Base-by-base conservation (phyloP, 2,797 vertebrate genomes). In the Anabacerthia variegaticeps region DNA sequence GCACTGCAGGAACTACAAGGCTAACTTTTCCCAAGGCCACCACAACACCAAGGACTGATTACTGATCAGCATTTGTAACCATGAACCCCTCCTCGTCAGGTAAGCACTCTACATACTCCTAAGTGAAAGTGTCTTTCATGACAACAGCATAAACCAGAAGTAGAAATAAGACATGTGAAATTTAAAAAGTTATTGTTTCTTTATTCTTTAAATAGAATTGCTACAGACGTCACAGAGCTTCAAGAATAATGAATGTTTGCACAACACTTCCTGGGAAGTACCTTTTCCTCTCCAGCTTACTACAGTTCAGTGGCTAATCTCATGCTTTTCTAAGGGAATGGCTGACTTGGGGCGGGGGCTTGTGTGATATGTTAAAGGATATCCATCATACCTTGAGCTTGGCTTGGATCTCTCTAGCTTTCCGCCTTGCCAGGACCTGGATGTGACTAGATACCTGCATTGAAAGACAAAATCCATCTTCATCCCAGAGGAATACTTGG, bases 341-440 rank as follows among this genome's bases (percentile, higher is more conserved):
- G 43, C 36, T 80, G 54, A 58, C 62, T 13, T 22, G 18, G 39
- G 12, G 12, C 4, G 36, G 36, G 18, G 7, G 12, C 5, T 59
- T 73, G 14, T 10, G 7, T 36, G 13, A 37, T 68, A 48, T 12
- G 8, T 19, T 72, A 62, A 59, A 37, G 65, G 39, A 61, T 39
- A 65, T 15, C 7, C 79, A 59, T 75, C 98, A 96, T 98, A 99
- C 99, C 99, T 99, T 99, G 91, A 99, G 98, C 98, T 99, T 99
- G 98, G 99, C 99, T 98, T 99, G 99, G 97, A 99, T 99, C 98
- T 99, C 99, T 61, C 99, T 98, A 96, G 99, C 99, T 98, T 99
- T 99, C 84, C 99, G 98, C 69, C 99, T 98, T 32, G 99, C 99
- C 69, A 99, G 97, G 95, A 99, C 99, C 97, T 99, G 99, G 96